Percentiles rank a stretch among this genome's conserved stretches.
These are phyloP conservation scores for Cryptus viduatorius DNA, from an alignment of 2,888 invertebrate species.

Conservation along the genomic window DNA sequence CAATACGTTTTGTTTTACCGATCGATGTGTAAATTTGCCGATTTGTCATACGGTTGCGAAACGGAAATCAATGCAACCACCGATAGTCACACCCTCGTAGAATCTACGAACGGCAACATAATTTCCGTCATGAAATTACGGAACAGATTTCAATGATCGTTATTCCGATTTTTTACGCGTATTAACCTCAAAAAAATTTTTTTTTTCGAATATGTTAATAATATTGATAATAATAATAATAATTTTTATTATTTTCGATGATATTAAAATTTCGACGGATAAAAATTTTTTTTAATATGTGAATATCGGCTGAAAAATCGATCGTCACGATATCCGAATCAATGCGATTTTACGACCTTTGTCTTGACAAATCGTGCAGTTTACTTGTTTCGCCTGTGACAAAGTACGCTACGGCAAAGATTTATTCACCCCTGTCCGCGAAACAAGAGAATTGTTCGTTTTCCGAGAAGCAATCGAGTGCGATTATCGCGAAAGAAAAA, in stretches of 20 bases:
- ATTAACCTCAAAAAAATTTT: no score
- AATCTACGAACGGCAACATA: background rate
- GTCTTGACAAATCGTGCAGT: background rate
- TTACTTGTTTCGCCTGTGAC: background rate
- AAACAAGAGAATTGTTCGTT: slow-evolving; percentile 40
- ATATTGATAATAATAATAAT: no score
- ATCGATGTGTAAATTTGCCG: slow-evolving; percentile 31
- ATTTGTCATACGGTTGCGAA: slow-evolving; percentile 57
- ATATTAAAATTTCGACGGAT: no score
- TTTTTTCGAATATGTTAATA: no score
- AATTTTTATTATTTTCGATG: no score
- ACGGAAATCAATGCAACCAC: slow-evolving; percentile 58
- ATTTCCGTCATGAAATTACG: background rate
- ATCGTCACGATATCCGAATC: background rate
- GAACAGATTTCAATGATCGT: background rate
- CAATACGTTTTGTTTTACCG: slow-evolving; percentile 42
- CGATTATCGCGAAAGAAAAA: slow-evolving; percentile 38
- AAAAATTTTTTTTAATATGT: background rate
- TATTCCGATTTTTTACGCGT: no score
- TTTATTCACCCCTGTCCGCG: slow-evolving; percentile 31
- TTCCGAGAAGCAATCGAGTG: slow-evolving; percentile 50
- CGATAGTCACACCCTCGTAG: background rate
- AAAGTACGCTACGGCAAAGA: slow-evolving; percentile 2
- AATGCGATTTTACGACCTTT: background rate
- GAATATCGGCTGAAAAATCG: background rate